Evolutionary conservation across 2,797 vertebrate species (phyloP).

Genomic region (Danio kyathit): DNA sequence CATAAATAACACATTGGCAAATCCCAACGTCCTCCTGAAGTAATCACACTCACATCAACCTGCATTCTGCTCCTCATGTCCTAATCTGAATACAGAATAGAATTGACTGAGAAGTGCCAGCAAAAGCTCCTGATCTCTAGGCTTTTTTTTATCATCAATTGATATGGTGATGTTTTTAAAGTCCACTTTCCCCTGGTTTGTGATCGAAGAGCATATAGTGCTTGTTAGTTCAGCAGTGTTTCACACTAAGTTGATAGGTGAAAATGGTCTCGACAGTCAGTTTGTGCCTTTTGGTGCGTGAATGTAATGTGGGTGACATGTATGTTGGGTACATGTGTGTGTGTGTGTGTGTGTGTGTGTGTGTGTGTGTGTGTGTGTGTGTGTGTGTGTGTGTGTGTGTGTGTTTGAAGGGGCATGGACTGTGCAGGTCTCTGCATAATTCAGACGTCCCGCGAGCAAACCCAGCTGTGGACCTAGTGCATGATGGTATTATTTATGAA

Average conservation of each 20-base stretch:
- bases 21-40: slow-evolving; percentile 25
- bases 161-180: slow-evolving; percentile 4
- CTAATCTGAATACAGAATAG: slow-evolving; percentile 37
- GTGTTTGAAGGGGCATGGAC: not conserved
- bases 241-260: slow-evolving; percentile 1
- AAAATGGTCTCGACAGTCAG: not conserved
- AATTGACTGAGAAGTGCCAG: slow-evolving; percentile 13
- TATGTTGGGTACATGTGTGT: not conserved
- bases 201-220: not conserved
- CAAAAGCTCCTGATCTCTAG: slow-evolving; percentile 12
- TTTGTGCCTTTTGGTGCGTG: slow-evolving; percentile 1
- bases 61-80: slow-evolving; percentile 16
- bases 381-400: slow-evolving; percentile 2
- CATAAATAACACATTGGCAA: slow-evolving; percentile 39
- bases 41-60: slow-evolving; percentile 44
- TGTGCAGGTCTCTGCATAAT: slow-evolving; percentile 48
- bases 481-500: slow-evolving; percentile 53
- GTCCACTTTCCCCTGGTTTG: not conserved
- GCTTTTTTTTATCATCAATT: slow-evolving; percentile 21
- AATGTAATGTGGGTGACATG: not conserved
- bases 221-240: slow-evolving; percentile 22
- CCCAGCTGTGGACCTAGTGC: slow-evolving; percentile 46
- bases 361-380: slow-evolving; percentile 5
- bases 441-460: slow-evolving; percentile 37
- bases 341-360: slow-evolving; percentile 9